Evolutionary conservation across 1,140 invertebrate genomes (phyloP).

Genomic region (Drosophila elegans): DNA sequence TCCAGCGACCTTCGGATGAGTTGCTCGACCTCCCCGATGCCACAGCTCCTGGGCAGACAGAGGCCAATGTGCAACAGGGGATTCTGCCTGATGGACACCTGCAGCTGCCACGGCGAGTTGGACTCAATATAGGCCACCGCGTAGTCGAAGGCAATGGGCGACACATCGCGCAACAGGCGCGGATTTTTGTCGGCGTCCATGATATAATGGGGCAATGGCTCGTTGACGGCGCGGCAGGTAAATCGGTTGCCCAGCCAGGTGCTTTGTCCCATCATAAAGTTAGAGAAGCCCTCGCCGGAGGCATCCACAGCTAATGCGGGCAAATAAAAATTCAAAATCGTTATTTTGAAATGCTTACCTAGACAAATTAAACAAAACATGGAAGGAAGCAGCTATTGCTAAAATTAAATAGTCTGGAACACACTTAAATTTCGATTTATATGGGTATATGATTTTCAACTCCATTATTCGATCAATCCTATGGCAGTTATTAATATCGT

Average conservation of each 20-base stretch:
- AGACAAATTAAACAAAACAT: neutral
- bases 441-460: too few relatives aligned
- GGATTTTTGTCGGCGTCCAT: neutral
- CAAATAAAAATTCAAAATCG: neutral
- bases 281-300: constrained; percentile 35
- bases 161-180: constrained; percentile 1
- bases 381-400: too few relatives aligned
- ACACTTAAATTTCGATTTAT: too few relatives aligned
- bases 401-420: too few relatives aligned
- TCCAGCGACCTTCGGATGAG: constrained; percentile 16
- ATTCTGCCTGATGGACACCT: neutral
- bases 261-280: constrained; percentile 50
- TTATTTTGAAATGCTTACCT: neutral
- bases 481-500: too few relatives aligned
- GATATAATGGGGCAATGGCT: constrained; percentile 9
- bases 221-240: constrained; percentile 36
- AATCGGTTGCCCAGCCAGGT: constrained; percentile 52
- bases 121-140: constrained; percentile 42
- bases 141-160: constrained; percentile 46
- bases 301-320: constrained; percentile 49
- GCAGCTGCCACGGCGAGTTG: constrained; percentile 32
- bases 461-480: too few relatives aligned
- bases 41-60: constrained; percentile 46
- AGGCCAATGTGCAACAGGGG: constrained; percentile 50
- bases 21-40: constrained; percentile 18